Conservation (phyloP, 2,888 invertebrate genomes). For the Chironomus tentans region DNA sequence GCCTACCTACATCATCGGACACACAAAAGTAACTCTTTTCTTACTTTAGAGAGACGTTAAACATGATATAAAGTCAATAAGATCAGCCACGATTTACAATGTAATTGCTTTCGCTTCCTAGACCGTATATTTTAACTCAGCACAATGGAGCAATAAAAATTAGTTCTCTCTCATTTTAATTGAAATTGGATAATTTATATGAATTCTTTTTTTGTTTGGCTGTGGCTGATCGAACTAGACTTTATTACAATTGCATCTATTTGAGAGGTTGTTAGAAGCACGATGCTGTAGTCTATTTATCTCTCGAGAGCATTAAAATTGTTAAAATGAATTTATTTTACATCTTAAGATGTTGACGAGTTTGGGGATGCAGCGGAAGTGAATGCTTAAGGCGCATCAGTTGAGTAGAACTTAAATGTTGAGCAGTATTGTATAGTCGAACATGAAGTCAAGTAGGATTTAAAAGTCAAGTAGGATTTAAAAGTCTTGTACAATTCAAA, state of each 20-base stretch:
- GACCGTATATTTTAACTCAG: background rate
- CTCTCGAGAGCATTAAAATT: no score
- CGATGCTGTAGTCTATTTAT: background rate
- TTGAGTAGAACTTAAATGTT: no score
- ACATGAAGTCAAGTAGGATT: no score
- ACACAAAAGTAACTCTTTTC: no score
- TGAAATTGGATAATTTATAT: slow-evolving; percentile 25
- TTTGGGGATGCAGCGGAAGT: no score
- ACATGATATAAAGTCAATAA: slow-evolving; percentile 2
- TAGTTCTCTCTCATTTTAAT: slow-evolving; percentile 21
- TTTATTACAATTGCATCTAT: no score
- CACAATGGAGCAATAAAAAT: slow-evolving; percentile 26
- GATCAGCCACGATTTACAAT: slow-evolving; percentile 22
- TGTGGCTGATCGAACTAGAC: background rate
- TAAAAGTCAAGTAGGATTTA: no score
- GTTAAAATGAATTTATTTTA: no score
- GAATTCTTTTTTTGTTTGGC: background rate
- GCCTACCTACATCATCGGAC: no score
- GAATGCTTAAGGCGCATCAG: background rate
- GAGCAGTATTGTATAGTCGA: no score
- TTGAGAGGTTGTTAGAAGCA: background rate
- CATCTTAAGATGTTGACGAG: no score
- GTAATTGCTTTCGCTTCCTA: slow-evolving; percentile 22
- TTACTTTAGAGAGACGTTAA: background rate
- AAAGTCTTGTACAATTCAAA: no score